Percentiles rank a stretch among this genome's conserved stretches.
Conservation (phyloP, 2,113 vertebrate species). For the Loxodonta africana region DNA sequence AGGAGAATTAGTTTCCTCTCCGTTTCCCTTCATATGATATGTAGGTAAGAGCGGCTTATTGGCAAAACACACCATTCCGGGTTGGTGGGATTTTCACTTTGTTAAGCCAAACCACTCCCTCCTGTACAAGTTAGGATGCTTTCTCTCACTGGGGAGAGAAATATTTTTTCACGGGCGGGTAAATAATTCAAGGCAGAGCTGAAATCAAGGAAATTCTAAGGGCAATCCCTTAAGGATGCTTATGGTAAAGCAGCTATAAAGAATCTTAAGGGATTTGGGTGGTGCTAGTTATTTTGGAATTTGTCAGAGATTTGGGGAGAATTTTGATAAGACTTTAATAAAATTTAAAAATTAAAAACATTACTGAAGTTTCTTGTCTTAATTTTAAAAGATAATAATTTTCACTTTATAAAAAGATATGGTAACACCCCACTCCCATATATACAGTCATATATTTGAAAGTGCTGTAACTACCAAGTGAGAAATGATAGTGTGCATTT, state of each 20-base stretch:
- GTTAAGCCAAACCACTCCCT: neutral
- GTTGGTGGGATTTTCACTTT: neutral
- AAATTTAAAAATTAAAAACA: neutral
- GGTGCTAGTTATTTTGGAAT: neutral
- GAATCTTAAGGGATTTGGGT: neutral
- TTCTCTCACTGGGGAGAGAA: neutral
- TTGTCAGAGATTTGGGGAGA: neutral
- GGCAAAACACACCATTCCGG: neutral
- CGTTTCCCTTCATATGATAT: neutral
- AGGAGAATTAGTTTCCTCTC: neutral
- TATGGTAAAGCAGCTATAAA: neutral
- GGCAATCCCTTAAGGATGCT: neutral
- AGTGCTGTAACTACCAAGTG: neutral
- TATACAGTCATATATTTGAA: neutral
- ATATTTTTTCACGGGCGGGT: neutral
- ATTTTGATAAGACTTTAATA: neutral
- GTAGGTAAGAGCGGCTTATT: neutral
- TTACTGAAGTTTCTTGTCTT: neutral
- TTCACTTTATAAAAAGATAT: constrained; percentile 19
- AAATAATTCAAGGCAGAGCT: constrained; percentile 10
- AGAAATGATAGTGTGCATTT: neutral
- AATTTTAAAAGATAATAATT: constrained; percentile 30
- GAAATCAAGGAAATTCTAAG: neutral
- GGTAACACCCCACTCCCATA: neutral
- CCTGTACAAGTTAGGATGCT: neutral